These are phyloP conservation scores for Celastrina argiolus DNA, from an alignment of 2,888 invertebrate species.

Conservation along the genomic window DNA sequence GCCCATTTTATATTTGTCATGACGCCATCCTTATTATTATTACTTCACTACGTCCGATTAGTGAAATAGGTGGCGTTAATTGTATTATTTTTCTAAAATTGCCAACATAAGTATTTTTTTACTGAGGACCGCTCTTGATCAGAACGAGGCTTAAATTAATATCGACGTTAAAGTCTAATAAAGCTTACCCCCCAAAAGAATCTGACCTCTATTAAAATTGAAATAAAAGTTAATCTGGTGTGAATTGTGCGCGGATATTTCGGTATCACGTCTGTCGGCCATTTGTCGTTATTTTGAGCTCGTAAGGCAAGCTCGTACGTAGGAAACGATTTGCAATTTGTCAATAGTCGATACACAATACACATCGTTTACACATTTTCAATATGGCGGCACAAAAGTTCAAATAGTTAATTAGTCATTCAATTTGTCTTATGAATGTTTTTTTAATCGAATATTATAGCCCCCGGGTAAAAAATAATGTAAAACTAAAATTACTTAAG, in stretches of 20 bases:
- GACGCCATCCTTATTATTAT: too few species aligned
- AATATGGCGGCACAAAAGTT: neutral
- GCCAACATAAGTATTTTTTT: too few species aligned
- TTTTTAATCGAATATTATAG: too few species aligned
- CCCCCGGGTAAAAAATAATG: too few species aligned
- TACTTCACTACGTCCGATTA: too few species aligned
- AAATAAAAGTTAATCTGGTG: neutral
- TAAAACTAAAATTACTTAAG: too few species aligned
- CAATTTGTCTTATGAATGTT: too few species aligned
- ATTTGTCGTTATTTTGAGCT: neutral
- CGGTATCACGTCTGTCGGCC: neutral
- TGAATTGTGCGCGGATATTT: neutral
- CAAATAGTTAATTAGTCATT: neutral
- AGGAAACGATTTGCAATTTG: slow-evolving; percentile 3
- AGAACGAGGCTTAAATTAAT: slow-evolving; percentile 16
- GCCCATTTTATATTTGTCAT: too few species aligned
- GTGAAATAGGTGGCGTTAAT: too few species aligned
- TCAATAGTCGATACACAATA: slow-evolving; percentile 12
- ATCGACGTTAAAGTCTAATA: neutral
- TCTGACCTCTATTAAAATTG: neutral
- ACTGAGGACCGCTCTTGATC: too few species aligned
- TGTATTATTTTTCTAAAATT: too few species aligned
- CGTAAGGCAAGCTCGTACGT: neutral
- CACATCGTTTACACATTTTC: slow-evolving; percentile 11
- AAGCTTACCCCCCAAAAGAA: neutral